Evolutionary conservation across 64 coral and sea anemone species (phyloP).

Genomic region (Stichodactyla mertensii): DNA sequence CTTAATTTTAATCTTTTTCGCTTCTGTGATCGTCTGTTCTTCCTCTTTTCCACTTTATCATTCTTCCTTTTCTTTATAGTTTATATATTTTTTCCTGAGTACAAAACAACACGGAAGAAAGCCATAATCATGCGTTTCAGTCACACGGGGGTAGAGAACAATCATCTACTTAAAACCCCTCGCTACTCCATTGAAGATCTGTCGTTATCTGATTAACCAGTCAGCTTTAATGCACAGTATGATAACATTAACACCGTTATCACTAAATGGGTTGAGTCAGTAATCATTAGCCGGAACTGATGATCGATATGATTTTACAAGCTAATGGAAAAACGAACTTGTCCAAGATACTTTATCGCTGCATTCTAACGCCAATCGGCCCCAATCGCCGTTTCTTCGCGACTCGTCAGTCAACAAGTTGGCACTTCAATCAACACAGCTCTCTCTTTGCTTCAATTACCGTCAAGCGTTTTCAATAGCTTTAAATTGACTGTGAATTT

Average conservation of each 20-base stretch:
- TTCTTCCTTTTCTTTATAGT: too few relatives aligned
- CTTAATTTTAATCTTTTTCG: too few relatives aligned
- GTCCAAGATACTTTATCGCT: conserved; percentile 3
- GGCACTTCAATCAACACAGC: conserved; percentile 11
- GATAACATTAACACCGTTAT: conserved; percentile 10
- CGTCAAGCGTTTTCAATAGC: conserved; percentile 50
- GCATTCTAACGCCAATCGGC: conserved; percentile 8
- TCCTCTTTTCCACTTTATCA: too few relatives aligned
- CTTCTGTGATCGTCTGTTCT: neutral
- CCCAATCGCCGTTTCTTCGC: neutral
- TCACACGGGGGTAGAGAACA: neutral
- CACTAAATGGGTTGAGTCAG: conserved; percentile 10
- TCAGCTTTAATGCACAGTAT: neutral
- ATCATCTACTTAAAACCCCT: neutral
- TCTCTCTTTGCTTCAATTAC: conserved; percentile 20
- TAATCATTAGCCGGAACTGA: conserved; percentile 9
- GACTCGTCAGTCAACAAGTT: neutral
- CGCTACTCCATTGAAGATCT: neutral
- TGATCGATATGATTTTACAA: conserved; percentile 9
- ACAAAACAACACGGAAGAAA: neutral
- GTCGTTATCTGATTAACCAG: conserved; percentile 14
- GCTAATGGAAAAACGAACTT: conserved; percentile 23
- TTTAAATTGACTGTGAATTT: conserved; percentile 64
- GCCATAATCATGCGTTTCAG: neutral
- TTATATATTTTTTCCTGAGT: too few relatives aligned